Evolutionary conservation across 30 jellyfish, hydroid and myxozoan species (phyloP), one percentile per base, ranked within the genome.

Genomic region (Rhopilema esculentum): DNA sequence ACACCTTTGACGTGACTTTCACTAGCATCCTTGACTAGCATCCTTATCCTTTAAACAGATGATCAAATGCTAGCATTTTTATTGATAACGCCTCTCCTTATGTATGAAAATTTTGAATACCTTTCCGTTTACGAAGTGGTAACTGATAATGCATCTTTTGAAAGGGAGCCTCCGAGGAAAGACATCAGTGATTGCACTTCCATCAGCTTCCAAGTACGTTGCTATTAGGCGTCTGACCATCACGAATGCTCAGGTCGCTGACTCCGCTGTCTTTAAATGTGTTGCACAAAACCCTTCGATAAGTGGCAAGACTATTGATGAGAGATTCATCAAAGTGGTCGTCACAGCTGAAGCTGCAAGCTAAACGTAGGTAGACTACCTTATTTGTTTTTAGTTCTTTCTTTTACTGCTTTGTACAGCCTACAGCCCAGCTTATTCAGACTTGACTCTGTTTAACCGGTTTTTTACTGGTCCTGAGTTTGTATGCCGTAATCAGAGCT

Each of bases 181-280:
- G 30, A 16, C 68, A 23, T 68, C 71, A 20, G 62, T 57, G 6
- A 24, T 25, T 7, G 40, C 81, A 19, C 86, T 66, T 0, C 82
- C 95, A 25, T 67, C 95, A 7, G 33, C 48, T 9, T 77, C 90
- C 26, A 31, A 33, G 51, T 78, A 87, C 77, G 87, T 69, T 0
- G 49, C 88, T 1, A 63, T 21, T 26, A 67, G 76, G 67, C 65
- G 82, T 28, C 71, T 87, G 50, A 29, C 49, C 16, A 87, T 87
- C 12, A 69, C 64, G 24, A 87, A 87, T 30, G 95, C 88, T 0
- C 90, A 87, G 80, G 66, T 76, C n/a, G 75, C 33, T 1, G 95
- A 87, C 66, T 32, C 86, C 1, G 90, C 86, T 23, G 69, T 49
- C 12, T 87, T 66, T 73, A 66, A 76, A 61, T 87, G 95, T 31